phyloP scores from a whole-genome alignment of 2,888 invertebrate genomes.

The Gastracanthus pulcherrimus region DNA sequence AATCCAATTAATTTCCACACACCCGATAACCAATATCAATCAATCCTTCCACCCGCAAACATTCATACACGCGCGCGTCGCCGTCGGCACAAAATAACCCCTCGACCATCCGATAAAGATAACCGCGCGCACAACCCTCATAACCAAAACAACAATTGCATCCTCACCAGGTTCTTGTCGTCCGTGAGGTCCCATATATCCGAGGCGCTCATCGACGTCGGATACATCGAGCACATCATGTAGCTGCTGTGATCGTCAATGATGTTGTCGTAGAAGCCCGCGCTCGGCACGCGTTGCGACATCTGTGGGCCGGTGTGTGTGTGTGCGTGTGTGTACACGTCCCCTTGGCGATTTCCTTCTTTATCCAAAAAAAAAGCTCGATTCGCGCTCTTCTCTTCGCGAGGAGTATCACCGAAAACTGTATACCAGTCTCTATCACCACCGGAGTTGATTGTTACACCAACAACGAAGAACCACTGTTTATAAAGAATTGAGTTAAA shows the following conservation, averaged over 20 bases:
- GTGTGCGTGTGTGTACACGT: not conserved
- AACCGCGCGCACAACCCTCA: not conserved
- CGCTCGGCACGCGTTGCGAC: constrained; percentile 74
- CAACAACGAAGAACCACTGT: too few relatives aligned
- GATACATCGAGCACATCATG: constrained; percentile 71
- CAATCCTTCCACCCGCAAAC: too few relatives aligned
- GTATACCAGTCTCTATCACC: not conserved
- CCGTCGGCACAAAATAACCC: not conserved
- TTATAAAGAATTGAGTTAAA: not conserved
- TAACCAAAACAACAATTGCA: not conserved
- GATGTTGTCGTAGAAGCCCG: constrained; percentile 68
- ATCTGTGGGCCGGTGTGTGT: constrained; percentile 60
- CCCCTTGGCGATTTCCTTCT: too few relatives aligned
- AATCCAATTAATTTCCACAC: too few relatives aligned
- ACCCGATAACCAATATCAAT: too few relatives aligned
- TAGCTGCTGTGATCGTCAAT: constrained; percentile 70
- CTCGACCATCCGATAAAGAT: not conserved
- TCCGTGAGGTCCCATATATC: constrained; percentile 70
- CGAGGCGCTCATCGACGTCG: constrained; percentile 59
- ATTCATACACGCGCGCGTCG: not conserved
- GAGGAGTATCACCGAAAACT: too few relatives aligned
- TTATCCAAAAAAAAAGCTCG: too few relatives aligned
- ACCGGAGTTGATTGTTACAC: too few relatives aligned
- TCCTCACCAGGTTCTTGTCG: constrained; percentile 66
- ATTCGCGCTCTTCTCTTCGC: too few relatives aligned